Evolutionary conservation across 2,113 vertebrate genomes (phyloP), one percentile per base, ranked within the genome.

Genomic region (Calcarius ornatus): DNA sequence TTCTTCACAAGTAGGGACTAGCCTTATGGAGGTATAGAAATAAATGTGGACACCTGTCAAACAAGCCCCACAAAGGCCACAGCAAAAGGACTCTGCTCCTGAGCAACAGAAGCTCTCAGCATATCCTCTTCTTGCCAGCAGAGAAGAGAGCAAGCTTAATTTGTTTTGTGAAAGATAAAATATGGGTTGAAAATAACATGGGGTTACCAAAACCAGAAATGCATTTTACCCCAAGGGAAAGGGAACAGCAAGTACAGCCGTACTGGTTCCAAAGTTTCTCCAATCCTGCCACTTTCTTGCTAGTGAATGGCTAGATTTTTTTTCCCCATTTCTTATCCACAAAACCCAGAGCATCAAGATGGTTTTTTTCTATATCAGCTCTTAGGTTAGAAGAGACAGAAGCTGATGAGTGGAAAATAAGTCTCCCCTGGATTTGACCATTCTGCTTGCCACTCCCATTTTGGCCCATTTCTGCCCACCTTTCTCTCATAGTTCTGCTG

Each of bases 341-440:
- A 53, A 82, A 89, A 60, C 11, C 9, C 27, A 59, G 28, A 27
- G 12, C 23, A 35, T 21, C 10, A 11, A 20, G 28, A 57, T 11
- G 5, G 0, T 0, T 0, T 18, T 59, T 69, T 75, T 56, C 4
- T n/a, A 43, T 12, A 40, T 60, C 20, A 61, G 0, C n/a, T 38
- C 33, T 88, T 68, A 38, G 6, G 28, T 21, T 56, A 72, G 22
- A 85, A 7, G 15, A 82, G 38, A 59, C 23, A 63, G 56, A 57
- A 88, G 5, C 12, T 50, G 15, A 20, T 19, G 22, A 48, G 22
- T 60, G 15, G 27, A 57, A 45, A n/a, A 12, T 27, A 57, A 57
- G 12, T 73, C 9, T 57, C 11, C 4, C 7, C 35, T 18, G 6
- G 21, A 73, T 61, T 13, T 83, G 43, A 72, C 27, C 10, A 10